Evolutionary conservation across 92 coral and sea anemone species (phyloP).

Genomic region (Isaurus tuberculatus): DNA sequence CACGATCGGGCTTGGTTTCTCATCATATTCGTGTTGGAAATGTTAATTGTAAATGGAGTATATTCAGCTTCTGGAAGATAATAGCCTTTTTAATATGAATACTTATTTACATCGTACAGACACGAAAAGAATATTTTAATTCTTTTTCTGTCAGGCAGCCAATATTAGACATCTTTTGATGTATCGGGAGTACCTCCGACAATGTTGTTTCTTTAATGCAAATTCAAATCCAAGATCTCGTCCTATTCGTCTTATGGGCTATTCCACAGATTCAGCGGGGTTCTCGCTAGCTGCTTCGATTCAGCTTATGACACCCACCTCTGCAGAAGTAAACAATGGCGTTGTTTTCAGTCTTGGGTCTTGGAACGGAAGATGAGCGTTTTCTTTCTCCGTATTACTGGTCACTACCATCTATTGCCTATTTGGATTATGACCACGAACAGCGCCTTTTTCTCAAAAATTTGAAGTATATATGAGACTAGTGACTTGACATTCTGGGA

Average conservation of each 20-base stretch:
- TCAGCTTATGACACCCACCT: not conserved
- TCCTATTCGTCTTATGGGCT: not conserved
- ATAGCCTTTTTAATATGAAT: too few species aligned
- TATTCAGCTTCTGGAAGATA: too few species aligned
- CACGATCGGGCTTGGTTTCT: too few species aligned
- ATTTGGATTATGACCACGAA: constrained; percentile 46
- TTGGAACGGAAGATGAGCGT: not conserved
- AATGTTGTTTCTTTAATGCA: too few species aligned
- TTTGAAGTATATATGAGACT: constrained; percentile 46
- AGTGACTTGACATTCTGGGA: constrained; percentile 51
- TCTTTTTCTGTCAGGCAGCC: too few species aligned
- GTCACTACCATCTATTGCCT: constrained; percentile 48
- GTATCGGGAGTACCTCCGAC: too few species aligned
- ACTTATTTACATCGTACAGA: too few species aligned
- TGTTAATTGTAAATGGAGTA: too few species aligned
- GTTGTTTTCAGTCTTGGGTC: constrained; percentile 18
- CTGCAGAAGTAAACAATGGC: not conserved
- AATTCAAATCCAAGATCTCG: too few species aligned
- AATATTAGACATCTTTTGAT: too few species aligned
- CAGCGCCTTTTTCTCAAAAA: constrained; percentile 48
- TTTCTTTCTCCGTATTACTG: constrained; percentile 49
- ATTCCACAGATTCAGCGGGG: not conserved
- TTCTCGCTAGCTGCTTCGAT: not conserved
- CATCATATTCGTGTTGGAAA: too few species aligned
- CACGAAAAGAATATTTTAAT: too few species aligned